phyloP scores from a whole-genome alignment of 1,140 invertebrate species.

The Penaeus japonicus region DNA sequence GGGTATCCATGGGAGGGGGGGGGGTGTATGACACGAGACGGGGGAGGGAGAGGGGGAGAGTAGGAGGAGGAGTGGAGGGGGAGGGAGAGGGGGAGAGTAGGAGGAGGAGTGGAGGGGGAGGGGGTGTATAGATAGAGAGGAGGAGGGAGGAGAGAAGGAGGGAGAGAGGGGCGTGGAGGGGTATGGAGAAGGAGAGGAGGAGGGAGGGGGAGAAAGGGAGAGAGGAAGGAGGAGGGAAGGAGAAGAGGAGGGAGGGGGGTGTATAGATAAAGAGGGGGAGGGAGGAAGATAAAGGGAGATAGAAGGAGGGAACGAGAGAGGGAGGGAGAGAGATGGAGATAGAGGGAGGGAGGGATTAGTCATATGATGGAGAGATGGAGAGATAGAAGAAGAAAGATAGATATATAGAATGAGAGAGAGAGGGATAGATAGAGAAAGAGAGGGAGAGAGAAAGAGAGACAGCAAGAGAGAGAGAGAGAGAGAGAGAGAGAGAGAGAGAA shows the following conservation, averaged over 20 bases:
- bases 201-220: neutral
- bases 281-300: neutral
- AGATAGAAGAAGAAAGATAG: neutral
- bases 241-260: neutral
- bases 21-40: no score
- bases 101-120: no score
- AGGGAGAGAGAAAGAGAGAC: neutral
- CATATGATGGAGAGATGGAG: neutral
- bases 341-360: neutral
- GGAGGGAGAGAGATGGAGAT: neutral
- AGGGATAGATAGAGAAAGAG: neutral
- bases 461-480: neutral
- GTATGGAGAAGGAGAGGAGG: no score
- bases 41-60: constrained; percentile 54
- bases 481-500: neutral
- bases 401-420: neutral
- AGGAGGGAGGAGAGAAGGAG: no score
- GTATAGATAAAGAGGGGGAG: neutral
- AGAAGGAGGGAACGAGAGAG: neutral
- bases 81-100: constrained; percentile 56
- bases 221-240: neutral
- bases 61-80: neutral
- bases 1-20: no score
- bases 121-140: no score
- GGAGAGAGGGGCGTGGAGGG: no score